Conservation (phyloP, 2,797 vertebrate species). For the Trachurus trachurus region DNA sequence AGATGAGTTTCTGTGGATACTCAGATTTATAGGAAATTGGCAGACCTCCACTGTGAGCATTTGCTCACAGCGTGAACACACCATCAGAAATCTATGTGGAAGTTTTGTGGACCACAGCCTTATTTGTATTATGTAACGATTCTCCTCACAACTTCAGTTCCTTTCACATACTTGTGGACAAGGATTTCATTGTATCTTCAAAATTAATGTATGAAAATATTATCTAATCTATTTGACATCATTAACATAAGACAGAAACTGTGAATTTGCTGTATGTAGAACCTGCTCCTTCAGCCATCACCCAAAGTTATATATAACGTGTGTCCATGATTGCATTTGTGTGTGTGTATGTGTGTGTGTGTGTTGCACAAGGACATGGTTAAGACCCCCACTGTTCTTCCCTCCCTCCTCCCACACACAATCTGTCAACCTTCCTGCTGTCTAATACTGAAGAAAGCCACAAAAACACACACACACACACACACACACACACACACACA, state of each 20-base stretch:
- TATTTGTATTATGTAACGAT: background rate
- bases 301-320: constrained; percentile 49
- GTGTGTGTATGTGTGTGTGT: constrained; percentile 14
- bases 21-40: constrained; percentile 39
- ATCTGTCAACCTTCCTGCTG: constrained; percentile 69
- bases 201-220: background rate
- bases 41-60: constrained; percentile 40
- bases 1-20: constrained; percentile 53
- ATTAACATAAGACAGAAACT: background rate
- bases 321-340: constrained; percentile 13
- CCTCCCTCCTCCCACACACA: constrained; percentile 73
- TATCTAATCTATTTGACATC: background rate
- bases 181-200: background rate
- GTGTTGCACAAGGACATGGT: constrained; percentile 51
- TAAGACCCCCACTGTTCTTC: constrained; percentile 70
- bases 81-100: constrained; percentile 18
- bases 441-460: constrained; percentile 40
- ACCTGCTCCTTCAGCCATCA: constrained; percentile 63
- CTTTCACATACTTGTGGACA: background rate
- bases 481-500: constrained; percentile 30
- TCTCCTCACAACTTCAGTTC: background rate
- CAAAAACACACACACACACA: constrained; percentile 21
- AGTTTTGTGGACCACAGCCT: constrained; percentile 1
- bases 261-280: constrained; percentile 10
- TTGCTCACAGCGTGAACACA: constrained; percentile 49